Percentiles rank a stretch among this genome's conserved stretches.
These are phyloP conservation scores for Deilephila elpenor DNA, from an alignment of 2,888 invertebrate species.

Conservation along the genomic window DNA sequence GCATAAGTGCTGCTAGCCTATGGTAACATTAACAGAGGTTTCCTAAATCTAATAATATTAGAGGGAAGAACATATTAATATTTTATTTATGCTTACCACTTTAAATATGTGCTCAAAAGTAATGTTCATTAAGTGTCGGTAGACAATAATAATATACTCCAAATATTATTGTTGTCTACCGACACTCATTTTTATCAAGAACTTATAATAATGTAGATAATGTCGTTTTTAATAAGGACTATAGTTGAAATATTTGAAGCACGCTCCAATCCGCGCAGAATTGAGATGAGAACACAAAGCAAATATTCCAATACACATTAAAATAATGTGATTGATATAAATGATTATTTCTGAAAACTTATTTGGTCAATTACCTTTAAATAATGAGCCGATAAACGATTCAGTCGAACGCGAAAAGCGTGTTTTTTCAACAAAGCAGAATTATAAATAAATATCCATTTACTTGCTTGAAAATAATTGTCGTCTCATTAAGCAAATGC, in stretches of 20 bases:
- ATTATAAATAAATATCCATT: conserved; percentile 7
- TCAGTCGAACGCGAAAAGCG: conserved; percentile 29
- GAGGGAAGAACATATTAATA: no score
- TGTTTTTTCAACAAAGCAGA: conserved; percentile 19
- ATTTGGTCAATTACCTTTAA: conserved; percentile 36
- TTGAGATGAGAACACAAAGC: background rate
- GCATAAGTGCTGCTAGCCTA: no score
- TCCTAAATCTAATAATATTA: no score
- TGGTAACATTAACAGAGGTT: no score
- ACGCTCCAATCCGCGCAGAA: background rate
- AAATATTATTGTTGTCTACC: background rate
- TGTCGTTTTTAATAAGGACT: background rate
- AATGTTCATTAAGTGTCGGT: no score
- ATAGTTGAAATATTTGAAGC: background rate
- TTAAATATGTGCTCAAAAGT: no score
- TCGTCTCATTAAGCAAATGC: conserved; percentile 23
- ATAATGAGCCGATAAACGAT: conserved; percentile 34
- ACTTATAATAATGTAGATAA: background rate
- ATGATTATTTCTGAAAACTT: conserved; percentile 18
- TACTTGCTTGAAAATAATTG: conserved; percentile 10
- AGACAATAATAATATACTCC: no score
- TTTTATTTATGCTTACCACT: no score
- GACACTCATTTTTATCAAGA: no score
- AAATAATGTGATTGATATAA: conserved; percentile 29
- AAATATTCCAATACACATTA: conserved; percentile 30